These are phyloP conservation scores for Xiphophorus hellerii DNA, from an alignment of 2,113 vertebrate species.

Conservation along the genomic window DNA sequence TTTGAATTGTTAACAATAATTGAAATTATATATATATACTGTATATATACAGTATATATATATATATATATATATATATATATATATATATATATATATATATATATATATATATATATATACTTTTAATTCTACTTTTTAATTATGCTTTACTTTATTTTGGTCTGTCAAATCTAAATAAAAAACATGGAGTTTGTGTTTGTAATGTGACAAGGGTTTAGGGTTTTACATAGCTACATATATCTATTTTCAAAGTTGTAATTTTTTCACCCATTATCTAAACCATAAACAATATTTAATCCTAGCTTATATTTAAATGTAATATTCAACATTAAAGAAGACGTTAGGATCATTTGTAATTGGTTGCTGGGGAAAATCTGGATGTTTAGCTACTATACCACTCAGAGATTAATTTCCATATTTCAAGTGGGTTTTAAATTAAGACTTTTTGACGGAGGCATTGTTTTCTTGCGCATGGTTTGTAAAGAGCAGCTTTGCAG, in stretches of 20 bases:
- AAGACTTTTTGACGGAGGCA: neutral
- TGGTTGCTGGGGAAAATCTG: neutral
- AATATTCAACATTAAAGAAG: neutral
- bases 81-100: no score
- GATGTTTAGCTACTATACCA: neutral
- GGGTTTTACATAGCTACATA: no score
- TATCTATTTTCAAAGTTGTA: no score
- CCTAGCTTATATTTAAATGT: neutral
- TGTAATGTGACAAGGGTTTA: neutral
- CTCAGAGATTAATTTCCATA: neutral
- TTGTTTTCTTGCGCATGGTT: conserved; percentile 25
- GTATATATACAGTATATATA: no score
- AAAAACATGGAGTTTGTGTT: neutral
- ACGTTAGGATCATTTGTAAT: neutral
- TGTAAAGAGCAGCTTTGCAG: conserved; percentile 21
- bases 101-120: no score
- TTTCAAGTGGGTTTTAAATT: conserved; percentile 1
- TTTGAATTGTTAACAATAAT: neutral
- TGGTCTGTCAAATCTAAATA: neutral
- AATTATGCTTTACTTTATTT: neutral
- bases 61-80: no score
- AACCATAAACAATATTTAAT: neutral
- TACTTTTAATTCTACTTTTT: no score
- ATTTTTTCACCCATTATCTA: conserved; percentile 25
- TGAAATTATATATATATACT: no score